Evolutionary conservation across 1,140 invertebrate genomes (phyloP).

Genomic region (Ceratosolen solmsi): DNA sequence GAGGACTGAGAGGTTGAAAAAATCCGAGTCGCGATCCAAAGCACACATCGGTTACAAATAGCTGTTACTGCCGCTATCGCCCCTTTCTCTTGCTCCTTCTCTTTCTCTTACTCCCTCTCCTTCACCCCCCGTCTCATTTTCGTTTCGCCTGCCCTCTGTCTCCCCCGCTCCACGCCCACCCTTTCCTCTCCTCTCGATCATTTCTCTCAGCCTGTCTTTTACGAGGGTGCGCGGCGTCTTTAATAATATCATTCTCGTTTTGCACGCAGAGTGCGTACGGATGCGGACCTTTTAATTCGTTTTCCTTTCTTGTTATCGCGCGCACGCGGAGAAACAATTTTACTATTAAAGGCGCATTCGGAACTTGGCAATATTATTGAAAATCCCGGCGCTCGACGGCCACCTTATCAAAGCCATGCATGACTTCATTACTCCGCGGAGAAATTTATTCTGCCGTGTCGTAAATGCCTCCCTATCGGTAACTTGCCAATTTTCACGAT

Average conservation of each 20-base stretch:
- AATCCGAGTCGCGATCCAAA: conserved; percentile 18
- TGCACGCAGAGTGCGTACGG: background rate
- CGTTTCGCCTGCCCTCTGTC: background rate
- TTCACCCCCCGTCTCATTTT: background rate
- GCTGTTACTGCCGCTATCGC: background rate
- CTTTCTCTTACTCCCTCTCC: background rate
- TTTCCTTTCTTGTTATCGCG: background rate
- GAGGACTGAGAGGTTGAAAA: no score
- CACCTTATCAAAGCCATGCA: background rate
- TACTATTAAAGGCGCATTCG: background rate
- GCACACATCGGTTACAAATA: conserved; percentile 38
- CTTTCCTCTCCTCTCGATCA: no score
- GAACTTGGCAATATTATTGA: background rate
- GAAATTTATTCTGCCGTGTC: background rate
- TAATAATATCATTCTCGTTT: conserved; percentile 33
- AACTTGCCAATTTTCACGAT: background rate
- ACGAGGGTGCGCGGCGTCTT: conserved; percentile 23
- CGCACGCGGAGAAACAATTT: background rate
- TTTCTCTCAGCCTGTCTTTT: conserved; percentile 14
- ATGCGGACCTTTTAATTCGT: conserved; percentile 34
- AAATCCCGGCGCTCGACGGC: background rate
- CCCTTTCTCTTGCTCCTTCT: background rate
- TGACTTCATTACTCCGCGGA: background rate
- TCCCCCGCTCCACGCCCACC: background rate
- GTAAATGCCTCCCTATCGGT: background rate